Percentiles rank a stretch among this genome's conserved stretches.
Conservation (phyloP, 2,797 vertebrate species). For the Gobionotothen gibberifrons region DNA sequence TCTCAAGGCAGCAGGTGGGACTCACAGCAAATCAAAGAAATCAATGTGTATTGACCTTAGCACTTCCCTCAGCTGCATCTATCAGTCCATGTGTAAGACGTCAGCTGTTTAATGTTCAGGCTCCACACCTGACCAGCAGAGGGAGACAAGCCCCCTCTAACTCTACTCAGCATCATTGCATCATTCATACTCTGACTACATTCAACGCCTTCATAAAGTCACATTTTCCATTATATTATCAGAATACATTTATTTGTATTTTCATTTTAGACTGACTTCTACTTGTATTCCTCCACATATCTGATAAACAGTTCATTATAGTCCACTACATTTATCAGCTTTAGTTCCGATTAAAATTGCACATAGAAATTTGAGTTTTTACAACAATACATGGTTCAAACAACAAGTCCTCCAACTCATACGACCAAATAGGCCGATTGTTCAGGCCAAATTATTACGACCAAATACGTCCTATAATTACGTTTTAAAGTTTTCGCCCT, state of each 20-base stretch:
- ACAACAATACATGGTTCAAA: not conserved
- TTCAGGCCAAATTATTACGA: too few relatives aligned
- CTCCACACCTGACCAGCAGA: slow-evolving; percentile 34
- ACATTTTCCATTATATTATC: not conserved
- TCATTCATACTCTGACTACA: not conserved
- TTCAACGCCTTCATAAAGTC: not conserved
- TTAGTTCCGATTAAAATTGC: not conserved
- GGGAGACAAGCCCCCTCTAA: slow-evolving; percentile 31
- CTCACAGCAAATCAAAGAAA: not conserved
- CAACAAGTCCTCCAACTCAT: too few relatives aligned
- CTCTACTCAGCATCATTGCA: not conserved
- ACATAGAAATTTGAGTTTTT: not conserved
- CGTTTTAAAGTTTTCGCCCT: too few relatives aligned
- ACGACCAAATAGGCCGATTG: too few relatives aligned
- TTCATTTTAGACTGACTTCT: too few relatives aligned
- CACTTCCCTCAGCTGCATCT: not conserved
- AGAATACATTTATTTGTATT: too few relatives aligned
- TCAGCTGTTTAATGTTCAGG: not conserved
- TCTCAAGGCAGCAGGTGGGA: slow-evolving; percentile 80
- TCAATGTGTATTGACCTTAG: not conserved
- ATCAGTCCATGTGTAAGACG: not conserved
- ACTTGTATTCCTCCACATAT: too few relatives aligned
- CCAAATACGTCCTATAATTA: too few relatives aligned
- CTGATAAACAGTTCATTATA: not conserved
- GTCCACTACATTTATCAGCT: not conserved